Evolutionary conservation across 2,888 invertebrate species (phyloP).

Genomic region (Aphodius sticticus): DNA sequence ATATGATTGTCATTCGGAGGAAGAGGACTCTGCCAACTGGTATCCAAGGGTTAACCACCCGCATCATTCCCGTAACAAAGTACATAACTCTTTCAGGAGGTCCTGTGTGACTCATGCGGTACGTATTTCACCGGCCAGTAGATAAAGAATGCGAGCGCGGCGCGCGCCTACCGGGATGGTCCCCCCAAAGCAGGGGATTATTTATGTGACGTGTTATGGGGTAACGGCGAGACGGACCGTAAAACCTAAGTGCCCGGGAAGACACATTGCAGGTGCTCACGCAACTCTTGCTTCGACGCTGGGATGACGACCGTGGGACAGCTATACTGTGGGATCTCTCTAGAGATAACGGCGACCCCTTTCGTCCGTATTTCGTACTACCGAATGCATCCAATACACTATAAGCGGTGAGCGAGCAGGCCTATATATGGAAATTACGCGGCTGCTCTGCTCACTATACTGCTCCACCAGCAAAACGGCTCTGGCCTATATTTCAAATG

Average conservation of each 20-base stretch:
- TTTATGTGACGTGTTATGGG: constrained; percentile 45
- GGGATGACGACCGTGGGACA: constrained; percentile 4
- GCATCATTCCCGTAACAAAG: background rate
- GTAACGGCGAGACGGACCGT: constrained; percentile 43
- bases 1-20: background rate
- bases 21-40: background rate
- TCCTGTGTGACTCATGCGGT: background rate
- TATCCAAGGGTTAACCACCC: background rate
- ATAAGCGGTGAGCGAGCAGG: background rate
- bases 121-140: constrained; percentile 6
- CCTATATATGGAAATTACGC: constrained; percentile 4
- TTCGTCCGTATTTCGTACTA: constrained; percentile 7
- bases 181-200: constrained; percentile 43
- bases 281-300: constrained; percentile 35
- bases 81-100: constrained; percentile 4
- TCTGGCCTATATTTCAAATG: background rate
- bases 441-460: background rate
- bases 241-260: constrained; percentile 45
- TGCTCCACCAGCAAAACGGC: background rate
- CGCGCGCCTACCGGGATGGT: constrained; percentile 7
- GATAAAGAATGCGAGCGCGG: constrained; percentile 18
- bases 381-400: constrained; percentile 4
- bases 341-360: constrained; percentile 27
- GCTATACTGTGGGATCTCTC: constrained; percentile 19
- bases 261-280: constrained; percentile 46